Conservation (phyloP, 2,113 vertebrate species). For the Heterocephalus glaber region DNA sequence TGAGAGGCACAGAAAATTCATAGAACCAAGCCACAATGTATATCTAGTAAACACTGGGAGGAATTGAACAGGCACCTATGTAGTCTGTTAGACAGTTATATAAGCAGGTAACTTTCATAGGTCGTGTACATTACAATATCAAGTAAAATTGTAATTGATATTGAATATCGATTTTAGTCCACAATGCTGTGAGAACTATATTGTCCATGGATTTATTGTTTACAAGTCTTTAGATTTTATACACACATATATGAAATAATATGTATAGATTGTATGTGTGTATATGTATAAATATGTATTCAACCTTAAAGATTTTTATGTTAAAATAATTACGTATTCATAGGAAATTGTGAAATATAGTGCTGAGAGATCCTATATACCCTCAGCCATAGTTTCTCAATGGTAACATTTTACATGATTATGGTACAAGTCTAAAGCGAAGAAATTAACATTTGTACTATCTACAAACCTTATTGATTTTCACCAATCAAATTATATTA, state of each 20-base stretch:
- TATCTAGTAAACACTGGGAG: background rate
- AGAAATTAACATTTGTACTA: background rate
- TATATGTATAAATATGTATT: background rate
- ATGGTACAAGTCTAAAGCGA: background rate
- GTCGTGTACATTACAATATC: background rate
- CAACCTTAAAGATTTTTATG: background rate
- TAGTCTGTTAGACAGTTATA: background rate
- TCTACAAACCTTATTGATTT: background rate
- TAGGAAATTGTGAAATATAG: background rate
- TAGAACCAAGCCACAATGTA: background rate
- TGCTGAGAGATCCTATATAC: background rate
- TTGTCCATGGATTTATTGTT: slow-evolving; percentile 5
- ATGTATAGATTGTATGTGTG: background rate
- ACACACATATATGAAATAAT: background rate
- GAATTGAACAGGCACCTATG: background rate
- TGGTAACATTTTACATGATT: background rate
- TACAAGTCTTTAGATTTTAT: background rate
- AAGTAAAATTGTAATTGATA: background rate
- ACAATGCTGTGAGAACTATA: background rate
- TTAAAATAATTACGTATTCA: background rate
- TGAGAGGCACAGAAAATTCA: background rate
- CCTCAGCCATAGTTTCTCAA: background rate
- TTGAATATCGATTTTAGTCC: background rate
- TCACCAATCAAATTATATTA: background rate
- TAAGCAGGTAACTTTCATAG: background rate